Percentiles rank a stretch among this genome's conserved stretches.
These are phyloP conservation scores for Apis dorsata DNA, from an alignment of 1,140 invertebrate genomes.

Conservation along the genomic window DNA sequence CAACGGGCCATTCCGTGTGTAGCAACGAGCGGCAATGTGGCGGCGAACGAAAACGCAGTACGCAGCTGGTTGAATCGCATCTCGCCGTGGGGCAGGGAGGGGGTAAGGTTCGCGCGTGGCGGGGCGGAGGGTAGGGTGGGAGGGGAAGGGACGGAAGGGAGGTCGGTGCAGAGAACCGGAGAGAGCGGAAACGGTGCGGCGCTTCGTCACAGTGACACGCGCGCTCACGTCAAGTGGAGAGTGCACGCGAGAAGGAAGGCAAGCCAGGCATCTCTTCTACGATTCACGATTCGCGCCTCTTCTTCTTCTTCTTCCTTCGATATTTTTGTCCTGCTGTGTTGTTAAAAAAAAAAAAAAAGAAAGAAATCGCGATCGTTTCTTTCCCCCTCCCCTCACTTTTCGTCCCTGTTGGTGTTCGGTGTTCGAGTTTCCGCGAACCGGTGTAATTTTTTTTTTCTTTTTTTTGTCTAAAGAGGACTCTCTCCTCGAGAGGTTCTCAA, in stretches of 20 bases:
- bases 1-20: constrained; percentile 35
- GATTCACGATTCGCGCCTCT: constrained; percentile 26
- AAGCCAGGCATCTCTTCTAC: neutral
- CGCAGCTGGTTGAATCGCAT: constrained; percentile 34
- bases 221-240: constrained; percentile 79
- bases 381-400: no score
- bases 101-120: neutral
- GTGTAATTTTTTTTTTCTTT: no score
- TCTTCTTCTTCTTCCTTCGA: neutral
- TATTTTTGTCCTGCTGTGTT: neutral
- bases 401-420: no score
- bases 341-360: no score
- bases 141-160: constrained; percentile 32
- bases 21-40: constrained; percentile 43
- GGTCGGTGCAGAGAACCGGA: constrained; percentile 56
- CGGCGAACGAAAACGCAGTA: constrained; percentile 45
- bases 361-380: neutral
- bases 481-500: no score
- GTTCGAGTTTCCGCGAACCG: no score
- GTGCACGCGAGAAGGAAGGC: constrained; percentile 50
- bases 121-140: constrained; percentile 15
- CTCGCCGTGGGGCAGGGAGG: neutral
- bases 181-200: constrained; percentile 77
- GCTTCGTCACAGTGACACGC: constrained; percentile 79
- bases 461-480: no score